phyloP scores from a whole-genome alignment of 2,888 invertebrate species.

The Megaustenia siamemsis region DNA sequence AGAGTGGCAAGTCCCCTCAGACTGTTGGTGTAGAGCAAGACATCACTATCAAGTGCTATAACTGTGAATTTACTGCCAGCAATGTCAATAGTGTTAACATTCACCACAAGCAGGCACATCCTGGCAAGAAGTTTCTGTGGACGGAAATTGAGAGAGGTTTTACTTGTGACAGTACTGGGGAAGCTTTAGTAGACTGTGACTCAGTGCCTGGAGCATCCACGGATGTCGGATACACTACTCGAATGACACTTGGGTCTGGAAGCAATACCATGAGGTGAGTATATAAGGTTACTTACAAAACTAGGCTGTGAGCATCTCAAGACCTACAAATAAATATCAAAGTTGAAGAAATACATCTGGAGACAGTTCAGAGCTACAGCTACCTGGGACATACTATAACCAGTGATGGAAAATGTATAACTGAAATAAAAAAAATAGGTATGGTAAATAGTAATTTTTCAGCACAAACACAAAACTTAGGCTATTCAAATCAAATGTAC shows the following conservation, averaged over 20 bases:
- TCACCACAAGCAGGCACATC: conserved; percentile 50
- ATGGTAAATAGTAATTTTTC: too few species aligned
- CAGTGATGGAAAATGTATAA: too few species aligned
- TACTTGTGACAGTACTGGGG: conserved; percentile 52
- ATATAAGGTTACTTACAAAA: too few species aligned
- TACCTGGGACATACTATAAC: too few species aligned
- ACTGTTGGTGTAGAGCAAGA: conserved; percentile 27
- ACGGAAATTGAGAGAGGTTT: conserved; percentile 53
- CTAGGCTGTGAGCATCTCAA: too few species aligned
- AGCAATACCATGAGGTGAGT: conserved; percentile 49
- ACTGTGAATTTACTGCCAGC: conserved; percentile 38
- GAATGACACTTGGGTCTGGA: conserved; percentile 49
- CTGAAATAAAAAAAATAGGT: too few species aligned
- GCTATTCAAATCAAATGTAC: too few species aligned
- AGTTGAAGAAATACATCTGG: too few species aligned
- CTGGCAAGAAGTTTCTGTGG: conserved; percentile 52
- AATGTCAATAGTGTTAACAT: conserved; percentile 44
- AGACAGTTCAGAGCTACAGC: too few species aligned
- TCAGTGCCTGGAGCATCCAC: conserved; percentile 40
- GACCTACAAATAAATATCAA: too few species aligned
- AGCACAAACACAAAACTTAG: too few species aligned
- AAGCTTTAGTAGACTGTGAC: conserved; percentile 54
- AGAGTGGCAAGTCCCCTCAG: conserved; percentile 44
- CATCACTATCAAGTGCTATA: conserved; percentile 51
- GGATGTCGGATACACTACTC: conserved; percentile 53